phyloP scores from a whole-genome alignment of 2,113 vertebrate genomes.

The Sisor rabdophorus region DNA sequence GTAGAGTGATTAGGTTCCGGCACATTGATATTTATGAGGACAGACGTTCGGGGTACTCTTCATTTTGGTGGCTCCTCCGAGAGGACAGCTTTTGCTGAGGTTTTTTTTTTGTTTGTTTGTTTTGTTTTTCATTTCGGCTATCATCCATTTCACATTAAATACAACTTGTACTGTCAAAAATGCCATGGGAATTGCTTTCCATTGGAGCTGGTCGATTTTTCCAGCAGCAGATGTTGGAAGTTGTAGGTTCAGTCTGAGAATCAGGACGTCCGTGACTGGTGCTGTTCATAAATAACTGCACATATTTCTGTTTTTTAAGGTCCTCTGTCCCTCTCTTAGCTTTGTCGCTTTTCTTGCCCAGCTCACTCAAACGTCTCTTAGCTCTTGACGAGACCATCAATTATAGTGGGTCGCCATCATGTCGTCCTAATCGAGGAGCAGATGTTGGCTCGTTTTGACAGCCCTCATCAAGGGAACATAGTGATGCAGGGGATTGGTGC shows the following conservation, averaged over 20 bases:
- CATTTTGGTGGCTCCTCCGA: background rate
- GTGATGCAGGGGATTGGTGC: slow-evolving; percentile 33
- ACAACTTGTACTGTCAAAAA: background rate
- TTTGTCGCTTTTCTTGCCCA: slow-evolving; percentile 56
- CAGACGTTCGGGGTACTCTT: background rate
- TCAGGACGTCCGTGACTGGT: slow-evolving; percentile 70
- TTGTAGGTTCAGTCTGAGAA: slow-evolving; percentile 63
- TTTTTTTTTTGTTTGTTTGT: background rate
- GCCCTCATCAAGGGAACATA: slow-evolving; percentile 43
- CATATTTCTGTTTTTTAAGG: slow-evolving; percentile 61
- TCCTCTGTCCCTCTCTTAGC: slow-evolving; percentile 62
- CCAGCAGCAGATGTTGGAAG: slow-evolving; percentile 55
- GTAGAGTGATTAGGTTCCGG: slow-evolving; percentile 32
- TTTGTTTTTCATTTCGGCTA: slow-evolving; percentile 55
- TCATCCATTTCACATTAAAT: background rate
- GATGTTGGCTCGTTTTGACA: slow-evolving; percentile 45
- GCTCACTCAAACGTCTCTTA: slow-evolving; percentile 23
- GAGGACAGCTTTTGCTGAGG: background rate
- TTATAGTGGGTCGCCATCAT: slow-evolving; percentile 47
- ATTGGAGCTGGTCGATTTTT: slow-evolving; percentile 25
- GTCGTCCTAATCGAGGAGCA: slow-evolving; percentile 49
- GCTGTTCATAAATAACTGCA: slow-evolving; percentile 74
- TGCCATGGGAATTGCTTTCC: background rate
- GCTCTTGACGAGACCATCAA: slow-evolving; percentile 44
- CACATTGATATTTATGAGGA: slow-evolving; percentile 48